Base-by-base conservation (phyloP, 2,113 vertebrate genomes). In the Elanus axillaris region DNA sequence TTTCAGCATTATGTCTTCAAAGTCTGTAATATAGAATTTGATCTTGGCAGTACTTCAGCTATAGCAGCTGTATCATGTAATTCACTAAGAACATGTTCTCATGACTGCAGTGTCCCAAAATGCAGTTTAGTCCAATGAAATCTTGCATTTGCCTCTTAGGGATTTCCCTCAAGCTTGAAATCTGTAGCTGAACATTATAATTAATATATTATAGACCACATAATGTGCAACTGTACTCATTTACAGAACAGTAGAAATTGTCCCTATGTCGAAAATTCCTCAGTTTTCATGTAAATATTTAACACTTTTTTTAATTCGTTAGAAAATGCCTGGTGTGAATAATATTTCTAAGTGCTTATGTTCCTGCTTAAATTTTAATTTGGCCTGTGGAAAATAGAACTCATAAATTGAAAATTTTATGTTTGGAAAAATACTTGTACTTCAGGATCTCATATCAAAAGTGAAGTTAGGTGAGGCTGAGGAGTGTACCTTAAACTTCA, bases 341-440 rank as follows among this genome's bases (percentile, higher is more conserved):
- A 81, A 60, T 92, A 81, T 67, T 68, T 91, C 66, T 52, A 56
- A 90, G 45, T 6, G 5, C 34, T 93, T 92, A 31, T 47, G 45
- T 87, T 78, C 38, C 67, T 90, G 21, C 50, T 96, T 82, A 93
- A 95, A 90, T 90, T 95, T 97, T 96, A 86, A 93, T 95, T 86
- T 82, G 71, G 50, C n/a, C 63, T 77, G 26, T 91, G 78, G 32
- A 79, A 95, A 91, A 94, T 14, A 62, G 40, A 90, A 76, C 25
- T 62, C 12, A 23, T 34, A 66, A 64, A 86, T 79, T 45, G 5
- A 59, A 66, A 93, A 62, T 50, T 86, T 87, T 91, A 26, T 85
- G 5, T 48, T 50, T 83, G 69, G 45, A 91, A 93, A 91, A 85
- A 32, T 60, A 16, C 18, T 91, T 34, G 34, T 77, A 16, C 17